Conservation (phyloP, 2,888 invertebrate species). For the Caenorhabditis sp. region DNA sequence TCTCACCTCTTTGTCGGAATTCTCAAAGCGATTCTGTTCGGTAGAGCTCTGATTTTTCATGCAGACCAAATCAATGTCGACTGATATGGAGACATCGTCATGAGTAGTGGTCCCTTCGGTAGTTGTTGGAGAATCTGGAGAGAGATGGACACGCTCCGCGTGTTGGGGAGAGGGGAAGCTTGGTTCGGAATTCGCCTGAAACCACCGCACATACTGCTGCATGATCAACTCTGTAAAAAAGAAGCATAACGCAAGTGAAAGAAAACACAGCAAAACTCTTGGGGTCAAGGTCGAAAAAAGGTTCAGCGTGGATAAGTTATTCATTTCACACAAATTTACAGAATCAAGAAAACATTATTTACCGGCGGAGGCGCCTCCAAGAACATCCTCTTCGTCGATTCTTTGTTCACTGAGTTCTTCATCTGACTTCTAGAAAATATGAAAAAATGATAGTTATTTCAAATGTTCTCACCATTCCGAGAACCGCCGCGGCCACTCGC, state of each 20-base stretch:
- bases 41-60: background rate
- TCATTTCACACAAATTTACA: background rate
- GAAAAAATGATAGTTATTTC: background rate
- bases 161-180: slow-evolving; percentile 51
- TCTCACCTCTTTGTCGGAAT: background rate
- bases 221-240: background rate
- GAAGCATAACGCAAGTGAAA: background rate
- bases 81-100: slow-evolving; percentile 50
- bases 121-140: slow-evolving; percentile 56
- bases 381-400: background rate
- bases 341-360: background rate
- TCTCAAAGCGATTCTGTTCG: background rate
- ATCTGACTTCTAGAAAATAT: background rate
- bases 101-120: slow-evolving; percentile 35
- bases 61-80: slow-evolving; percentile 52
- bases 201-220: slow-evolving; percentile 5
- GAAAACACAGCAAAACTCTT: background rate
- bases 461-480: background rate
- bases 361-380: slow-evolving; percentile 20
- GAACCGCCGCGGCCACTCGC: background rate
- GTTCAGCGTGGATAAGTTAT: background rate
- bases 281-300: no score
- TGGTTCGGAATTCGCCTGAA: background rate
- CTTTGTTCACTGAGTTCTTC: background rate
- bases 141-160: slow-evolving; percentile 58